Conservation (phyloP, 2,797 vertebrate genomes). For the Chaenodraco wilsoni region DNA sequence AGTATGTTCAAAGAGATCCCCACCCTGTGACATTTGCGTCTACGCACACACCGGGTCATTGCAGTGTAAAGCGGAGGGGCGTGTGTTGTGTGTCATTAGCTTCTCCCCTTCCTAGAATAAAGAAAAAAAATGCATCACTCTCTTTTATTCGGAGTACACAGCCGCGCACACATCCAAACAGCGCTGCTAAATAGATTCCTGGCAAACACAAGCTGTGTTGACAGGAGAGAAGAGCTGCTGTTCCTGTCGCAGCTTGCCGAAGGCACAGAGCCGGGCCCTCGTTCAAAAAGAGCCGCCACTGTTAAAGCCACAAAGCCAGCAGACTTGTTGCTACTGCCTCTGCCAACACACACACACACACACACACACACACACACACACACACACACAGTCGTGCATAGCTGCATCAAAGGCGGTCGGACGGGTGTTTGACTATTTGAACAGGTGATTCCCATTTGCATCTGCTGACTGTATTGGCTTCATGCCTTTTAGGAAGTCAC, state of each 20-base stretch:
- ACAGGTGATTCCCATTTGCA: slow-evolving; percentile 87
- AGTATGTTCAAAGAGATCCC: slow-evolving; percentile 71
- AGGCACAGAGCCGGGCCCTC: slow-evolving; percentile 61
- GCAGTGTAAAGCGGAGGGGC: slow-evolving; percentile 59
- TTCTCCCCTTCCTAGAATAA: slow-evolving; percentile 63
- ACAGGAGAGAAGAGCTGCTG: slow-evolving; percentile 82
- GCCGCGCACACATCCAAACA: slow-evolving; percentile 70
- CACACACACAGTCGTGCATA: slow-evolving; percentile 37
- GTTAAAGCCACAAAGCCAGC: slow-evolving; percentile 77
- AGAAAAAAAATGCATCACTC: slow-evolving; percentile 63
- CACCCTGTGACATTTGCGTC: slow-evolving; percentile 60
- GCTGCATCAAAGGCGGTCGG: slow-evolving; percentile 79
- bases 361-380: slow-evolving; percentile 40
- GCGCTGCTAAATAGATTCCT: slow-evolving; percentile 75
- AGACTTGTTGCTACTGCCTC: slow-evolving; percentile 77
- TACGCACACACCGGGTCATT: slow-evolving; percentile 65
- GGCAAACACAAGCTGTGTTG: slow-evolving; percentile 85
- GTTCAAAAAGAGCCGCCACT: slow-evolving; percentile 74
- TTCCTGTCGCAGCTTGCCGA: slow-evolving; percentile 83
- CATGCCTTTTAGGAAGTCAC: slow-evolving; percentile 64
- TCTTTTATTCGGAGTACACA: slow-evolving; percentile 71
- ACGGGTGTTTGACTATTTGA: slow-evolving; percentile 81
- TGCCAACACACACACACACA: slow-evolving; percentile 71
- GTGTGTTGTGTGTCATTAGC: slow-evolving; percentile 71
- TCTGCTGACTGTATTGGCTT: slow-evolving; percentile 74